Base-by-base conservation (phyloP, 2,797 vertebrate species). In the Arrhamphus sclerolepis region DNA sequence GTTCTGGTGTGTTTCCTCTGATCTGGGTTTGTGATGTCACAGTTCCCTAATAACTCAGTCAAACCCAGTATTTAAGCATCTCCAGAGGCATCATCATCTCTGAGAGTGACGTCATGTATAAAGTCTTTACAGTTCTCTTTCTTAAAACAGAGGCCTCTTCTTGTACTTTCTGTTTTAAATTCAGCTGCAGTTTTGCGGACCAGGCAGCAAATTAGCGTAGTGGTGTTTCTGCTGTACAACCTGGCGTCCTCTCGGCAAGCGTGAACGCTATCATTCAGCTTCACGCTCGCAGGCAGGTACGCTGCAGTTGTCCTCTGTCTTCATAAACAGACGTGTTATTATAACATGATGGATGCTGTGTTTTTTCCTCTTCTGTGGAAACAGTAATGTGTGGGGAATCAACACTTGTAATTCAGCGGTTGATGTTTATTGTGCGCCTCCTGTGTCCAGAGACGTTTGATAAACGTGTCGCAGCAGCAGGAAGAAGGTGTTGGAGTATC, bases 371-470 rank as follows among this genome's bases (percentile, higher is more conserved):
- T 75, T 81, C 84, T 72, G 80, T 70, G 75, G 66, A 66, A 67
- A 39, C 71, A 3, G 54, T 80, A 84, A 85, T 81, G 70, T 44
- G 74, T 51, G 56, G 74, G 75, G 75, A 85, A 88, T 87, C 83
- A 90, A 86, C 80, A 82, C 84, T 75, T 78, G 86, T 87, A 85
- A 87, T 89, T 87, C 74, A 62, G 0, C 58, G 28, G 58, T 84
- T 85, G 85, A 89, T 89, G 85, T 87, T 90, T 91, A 86, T 84
- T 85, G 88, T 87, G 80, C 24, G 64, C 70, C 82, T 82, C 75
- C 75, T 43, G 76, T 59, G 79, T 84, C 84, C 75, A 59, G 71
- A 84, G 84, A 85, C 82, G 28, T 80, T 89, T 89, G 86, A 89
- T 89, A 82, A 90, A 89, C 78, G 38, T 83, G 78, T 83, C 78